A percentile compares a stretch with the other conserved stretches of the same genome.
phyloP scores from a whole-genome alignment of 2,797 vertebrate species.

The Chiroxiphia lanceolata region DNA sequence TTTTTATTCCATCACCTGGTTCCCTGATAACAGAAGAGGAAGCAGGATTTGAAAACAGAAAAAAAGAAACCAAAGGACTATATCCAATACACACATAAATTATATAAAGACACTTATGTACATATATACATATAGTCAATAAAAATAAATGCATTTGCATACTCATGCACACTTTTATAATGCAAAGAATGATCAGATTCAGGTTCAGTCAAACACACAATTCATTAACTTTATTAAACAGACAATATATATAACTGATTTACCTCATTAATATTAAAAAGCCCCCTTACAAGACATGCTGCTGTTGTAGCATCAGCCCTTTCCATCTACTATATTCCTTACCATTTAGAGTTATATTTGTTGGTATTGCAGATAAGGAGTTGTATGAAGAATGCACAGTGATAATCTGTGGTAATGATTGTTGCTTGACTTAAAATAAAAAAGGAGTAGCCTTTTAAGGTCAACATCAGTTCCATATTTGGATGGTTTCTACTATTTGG shows the following conservation, averaged over 20 bases:
- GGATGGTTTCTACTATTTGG: slow-evolving; percentile 47
- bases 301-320: neutral
- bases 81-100: neutral
- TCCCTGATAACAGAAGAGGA: neutral
- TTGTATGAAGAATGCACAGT: neutral
- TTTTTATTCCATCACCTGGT: neutral
- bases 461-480: slow-evolving; percentile 39
- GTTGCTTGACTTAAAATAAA: slow-evolving; percentile 23
- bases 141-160: neutral
- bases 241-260: neutral
- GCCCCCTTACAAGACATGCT: neutral
- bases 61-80: neutral
- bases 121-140: neutral
- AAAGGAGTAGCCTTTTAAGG: slow-evolving; percentile 41
- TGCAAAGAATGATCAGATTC: neutral
- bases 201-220: neutral
- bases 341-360: slow-evolving; percentile 10
- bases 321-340: neutral
- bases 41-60: neutral
- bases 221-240: neutral
- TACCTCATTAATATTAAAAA: neutral
- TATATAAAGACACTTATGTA: neutral
- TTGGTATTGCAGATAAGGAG: slow-evolving; percentile 5
- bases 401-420: slow-evolving; percentile 12
- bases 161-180: neutral